Conservation (phyloP, 2,113 vertebrate species). For the Dicrurus megarhynchus region DNA sequence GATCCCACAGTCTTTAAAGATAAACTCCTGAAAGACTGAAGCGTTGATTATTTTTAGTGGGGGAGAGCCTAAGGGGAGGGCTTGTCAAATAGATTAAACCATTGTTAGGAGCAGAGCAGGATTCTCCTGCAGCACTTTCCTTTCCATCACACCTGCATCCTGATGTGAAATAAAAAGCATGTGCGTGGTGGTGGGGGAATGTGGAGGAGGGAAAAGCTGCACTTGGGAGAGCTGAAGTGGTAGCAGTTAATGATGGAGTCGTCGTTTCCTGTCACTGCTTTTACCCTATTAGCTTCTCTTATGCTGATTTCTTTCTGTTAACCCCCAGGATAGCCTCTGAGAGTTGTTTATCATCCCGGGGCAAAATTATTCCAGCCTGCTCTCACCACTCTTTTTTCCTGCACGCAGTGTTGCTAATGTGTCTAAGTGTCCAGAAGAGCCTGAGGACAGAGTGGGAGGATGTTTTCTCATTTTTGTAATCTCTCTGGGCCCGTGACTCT, state of each 20-base stretch:
- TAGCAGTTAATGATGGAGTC: background rate
- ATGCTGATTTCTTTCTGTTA: background rate
- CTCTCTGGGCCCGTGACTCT: background rate
- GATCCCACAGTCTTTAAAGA: background rate
- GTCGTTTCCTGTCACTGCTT: background rate
- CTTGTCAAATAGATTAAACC: constrained; percentile 1
- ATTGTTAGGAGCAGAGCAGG: constrained; percentile 10
- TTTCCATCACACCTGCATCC: constrained; percentile 57
- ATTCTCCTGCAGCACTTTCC: constrained; percentile 45
- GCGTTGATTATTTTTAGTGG: background rate
- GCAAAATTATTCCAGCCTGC: background rate
- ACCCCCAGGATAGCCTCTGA: background rate
- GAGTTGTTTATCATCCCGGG: background rate
- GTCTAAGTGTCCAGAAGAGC: background rate
- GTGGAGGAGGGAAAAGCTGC: background rate
- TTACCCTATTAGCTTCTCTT: background rate
- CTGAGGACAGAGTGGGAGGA: background rate
- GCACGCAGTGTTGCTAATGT: background rate
- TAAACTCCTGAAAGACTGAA: background rate
- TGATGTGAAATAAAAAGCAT: background rate
- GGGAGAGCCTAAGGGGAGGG: background rate
- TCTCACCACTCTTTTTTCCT: background rate
- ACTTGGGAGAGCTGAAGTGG: background rate
- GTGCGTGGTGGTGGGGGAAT: background rate
- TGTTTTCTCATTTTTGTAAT: background rate